Evolutionary conservation across 2,888 invertebrate species (phyloP).

Genomic region (Leuctra nigra): DNA sequence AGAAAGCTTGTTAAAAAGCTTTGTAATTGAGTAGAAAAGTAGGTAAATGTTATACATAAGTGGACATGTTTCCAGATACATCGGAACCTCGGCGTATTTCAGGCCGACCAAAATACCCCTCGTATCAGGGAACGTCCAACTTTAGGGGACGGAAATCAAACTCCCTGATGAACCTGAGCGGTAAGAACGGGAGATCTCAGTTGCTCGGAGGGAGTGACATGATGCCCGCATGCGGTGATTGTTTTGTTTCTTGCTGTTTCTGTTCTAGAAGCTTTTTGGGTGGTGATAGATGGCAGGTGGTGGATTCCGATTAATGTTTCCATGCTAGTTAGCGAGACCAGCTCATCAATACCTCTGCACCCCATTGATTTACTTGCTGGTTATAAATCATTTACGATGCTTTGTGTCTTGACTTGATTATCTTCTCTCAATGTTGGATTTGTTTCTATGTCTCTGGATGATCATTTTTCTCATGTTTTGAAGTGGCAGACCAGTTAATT

Average conservation of each 20-base stretch:
- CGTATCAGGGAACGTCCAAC: conserved; percentile 62
- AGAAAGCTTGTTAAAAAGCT: background rate
- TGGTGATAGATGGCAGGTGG: conserved; percentile 20
- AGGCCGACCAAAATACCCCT: conserved; percentile 77
- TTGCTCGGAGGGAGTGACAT: background rate
- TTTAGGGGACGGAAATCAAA: conserved; percentile 88
- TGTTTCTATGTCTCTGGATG: too few relatives aligned
- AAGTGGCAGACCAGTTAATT: too few relatives aligned
- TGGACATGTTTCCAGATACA: conserved; percentile 63
- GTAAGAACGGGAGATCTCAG: too few relatives aligned
- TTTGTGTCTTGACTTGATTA: too few relatives aligned
- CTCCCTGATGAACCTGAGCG: conserved; percentile 93
- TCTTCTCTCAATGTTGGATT: too few relatives aligned
- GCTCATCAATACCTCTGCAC: too few relatives aligned
- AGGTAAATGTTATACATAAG: background rate
- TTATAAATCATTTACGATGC: too few relatives aligned
- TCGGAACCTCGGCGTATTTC: conserved; percentile 69
- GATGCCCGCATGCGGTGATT: conserved; percentile 25
- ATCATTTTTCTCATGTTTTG: too few relatives aligned
- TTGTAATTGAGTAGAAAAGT: background rate
- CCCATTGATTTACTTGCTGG: too few relatives aligned
- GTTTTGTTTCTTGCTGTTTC: conserved; percentile 20
- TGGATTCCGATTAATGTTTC: conserved; percentile 16
- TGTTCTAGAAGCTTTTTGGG: conserved; percentile 23
- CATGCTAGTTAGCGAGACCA: too few relatives aligned